These are phyloP conservation scores for Montipora sp. DNA, from an alignment of 64 coral and sea anemone genomes.

Conservation along the genomic window DNA sequence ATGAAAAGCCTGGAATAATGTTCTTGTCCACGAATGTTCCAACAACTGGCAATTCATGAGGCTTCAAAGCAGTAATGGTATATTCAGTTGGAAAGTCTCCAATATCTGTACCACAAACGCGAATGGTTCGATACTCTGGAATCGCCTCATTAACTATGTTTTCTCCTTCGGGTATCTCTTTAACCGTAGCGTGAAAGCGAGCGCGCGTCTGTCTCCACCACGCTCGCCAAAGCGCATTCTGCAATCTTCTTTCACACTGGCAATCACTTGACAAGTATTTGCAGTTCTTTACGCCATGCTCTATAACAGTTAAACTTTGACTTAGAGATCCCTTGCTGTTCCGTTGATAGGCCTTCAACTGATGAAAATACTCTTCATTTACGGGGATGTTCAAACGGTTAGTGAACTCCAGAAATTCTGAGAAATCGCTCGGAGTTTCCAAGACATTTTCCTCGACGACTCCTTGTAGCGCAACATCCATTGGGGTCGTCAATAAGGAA, in stretches of 20 bases:
- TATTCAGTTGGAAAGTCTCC: constrained; percentile 92
- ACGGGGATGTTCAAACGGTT: constrained; percentile 81
- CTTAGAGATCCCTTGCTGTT: constrained; percentile 9
- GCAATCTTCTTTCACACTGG: constrained; percentile 78
- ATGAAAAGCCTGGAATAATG: constrained; percentile 70
- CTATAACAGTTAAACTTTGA: constrained; percentile 46
- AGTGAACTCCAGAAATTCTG: constrained; percentile 67
- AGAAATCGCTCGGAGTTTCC: constrained; percentile 68
- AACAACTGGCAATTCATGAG: constrained; percentile 79
- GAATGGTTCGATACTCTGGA: constrained; percentile 53
- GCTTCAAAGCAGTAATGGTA: constrained; percentile 59
- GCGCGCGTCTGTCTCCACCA: constrained; percentile 82
- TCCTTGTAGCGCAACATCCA: neutral
- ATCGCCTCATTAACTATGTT: constrained; percentile 57
- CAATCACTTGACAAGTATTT: constrained; percentile 60
- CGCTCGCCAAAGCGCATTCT: constrained; percentile 87
- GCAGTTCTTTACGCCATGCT: constrained; percentile 73
- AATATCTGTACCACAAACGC: constrained; percentile 68
- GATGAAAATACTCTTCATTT: constrained; percentile 69
- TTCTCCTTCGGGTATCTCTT: constrained; percentile 39
- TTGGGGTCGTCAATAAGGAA: neutral
- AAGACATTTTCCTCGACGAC: constrained; percentile 11
- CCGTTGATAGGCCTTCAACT: constrained; percentile 31
- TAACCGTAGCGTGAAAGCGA: constrained; percentile 47
- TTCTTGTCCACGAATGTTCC: constrained; percentile 75